Evolutionary conservation across 2,888 invertebrate genomes (phyloP), one percentile per base, ranked within the genome.

Genomic region (Gari tellinella): DNA sequence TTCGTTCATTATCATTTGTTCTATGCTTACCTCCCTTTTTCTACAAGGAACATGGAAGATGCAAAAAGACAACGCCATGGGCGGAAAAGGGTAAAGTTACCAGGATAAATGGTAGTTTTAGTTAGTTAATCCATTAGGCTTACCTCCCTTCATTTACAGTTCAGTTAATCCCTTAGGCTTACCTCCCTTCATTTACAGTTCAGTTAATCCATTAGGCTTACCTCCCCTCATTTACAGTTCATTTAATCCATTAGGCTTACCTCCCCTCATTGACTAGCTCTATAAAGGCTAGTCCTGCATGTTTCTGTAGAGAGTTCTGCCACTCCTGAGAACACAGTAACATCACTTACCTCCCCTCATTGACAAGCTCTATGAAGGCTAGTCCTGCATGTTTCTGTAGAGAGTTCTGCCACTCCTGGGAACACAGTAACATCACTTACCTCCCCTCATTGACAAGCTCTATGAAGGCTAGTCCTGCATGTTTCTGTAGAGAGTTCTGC

Each of bases 221-320:
- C 94, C 94, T 94, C 62, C 99, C 99, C 93, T 99, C 99, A 90
- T 99, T 99, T 88, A 99, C 99, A 52, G n/a, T n/a, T n/a, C n/a
- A n/a, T n/a, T n/a, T n/a, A n/a, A n/a, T n/a, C n/a, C n/a, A n/a
- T n/a, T n/a, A n/a, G n/a, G n/a, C 83, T 69, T 68, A 91, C 94
- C 94, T 94, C 62, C 99, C 99, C 93, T 99, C 99, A 90, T 99
- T 99, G 88, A 99, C 99, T 51, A 99, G 94, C 92, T 99, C 99
- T 85, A 99, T 99, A 93, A 99, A 99, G 3, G 99, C 99, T 26
- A 99, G 94, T 0, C 99, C 99, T 0, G 99, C 99, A 92, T 99
- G 99, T 93, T 99, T 99, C 93, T 99, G 99, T 56, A 99, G 93
- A 0, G 99, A 99, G 93, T 99, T 99, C 93, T 99, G 99, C 99